A percentile compares a stretch with the other conserved stretches of the same genome.
Conservation (phyloP, 1,140 invertebrate genomes). For the Drosophila yakuba region DNA sequence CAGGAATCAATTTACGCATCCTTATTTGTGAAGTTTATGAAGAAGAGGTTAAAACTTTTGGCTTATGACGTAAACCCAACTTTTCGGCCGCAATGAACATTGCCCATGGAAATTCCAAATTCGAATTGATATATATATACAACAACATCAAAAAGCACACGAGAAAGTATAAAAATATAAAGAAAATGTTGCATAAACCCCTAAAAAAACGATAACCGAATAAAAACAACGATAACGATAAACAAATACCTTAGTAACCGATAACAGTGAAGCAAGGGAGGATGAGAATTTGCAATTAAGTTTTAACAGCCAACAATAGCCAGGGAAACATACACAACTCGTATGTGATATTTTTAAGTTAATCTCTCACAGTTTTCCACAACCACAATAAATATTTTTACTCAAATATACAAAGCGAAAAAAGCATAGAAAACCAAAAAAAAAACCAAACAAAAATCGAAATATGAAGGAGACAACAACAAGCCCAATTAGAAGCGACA, state of each 20-base stretch:
- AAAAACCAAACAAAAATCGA: slow-evolving; percentile 21
- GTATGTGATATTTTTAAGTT: slow-evolving; percentile 85
- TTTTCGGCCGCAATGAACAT: slow-evolving; percentile 41
- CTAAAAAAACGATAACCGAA: slow-evolving; percentile 42
- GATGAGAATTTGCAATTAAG: slow-evolving; percentile 66
- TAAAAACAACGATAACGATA: slow-evolving; percentile 52
- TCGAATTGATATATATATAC: slow-evolving; percentile 80
- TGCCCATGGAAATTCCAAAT: slow-evolving; percentile 54
- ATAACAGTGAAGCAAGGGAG: slow-evolving; percentile 34
- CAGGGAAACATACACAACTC: slow-evolving; percentile 85
- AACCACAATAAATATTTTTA: slow-evolving; percentile 51
- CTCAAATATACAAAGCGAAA: slow-evolving; percentile 70
- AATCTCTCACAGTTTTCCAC: slow-evolving; percentile 63
- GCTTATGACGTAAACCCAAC: slow-evolving; percentile 68
- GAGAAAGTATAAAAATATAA: slow-evolving; percentile 71
- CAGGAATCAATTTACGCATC: slow-evolving; percentile 67
- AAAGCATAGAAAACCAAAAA: slow-evolving; percentile 27
- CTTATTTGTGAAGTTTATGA: slow-evolving; percentile 56
- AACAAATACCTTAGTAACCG: slow-evolving; percentile 55
- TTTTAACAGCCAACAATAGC: slow-evolving; percentile 84
- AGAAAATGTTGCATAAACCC: slow-evolving; percentile 67
- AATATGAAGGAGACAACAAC: slow-evolving; percentile 33
- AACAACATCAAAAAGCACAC: slow-evolving; percentile 60
- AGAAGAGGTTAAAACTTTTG: slow-evolving; percentile 73
- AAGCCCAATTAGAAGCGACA: slow-evolving; percentile 77